Evolutionary conservation across 2,888 invertebrate genomes (phyloP), one percentile per base, ranked within the genome.

Genomic region (Polylopha cassiicola): DNA sequence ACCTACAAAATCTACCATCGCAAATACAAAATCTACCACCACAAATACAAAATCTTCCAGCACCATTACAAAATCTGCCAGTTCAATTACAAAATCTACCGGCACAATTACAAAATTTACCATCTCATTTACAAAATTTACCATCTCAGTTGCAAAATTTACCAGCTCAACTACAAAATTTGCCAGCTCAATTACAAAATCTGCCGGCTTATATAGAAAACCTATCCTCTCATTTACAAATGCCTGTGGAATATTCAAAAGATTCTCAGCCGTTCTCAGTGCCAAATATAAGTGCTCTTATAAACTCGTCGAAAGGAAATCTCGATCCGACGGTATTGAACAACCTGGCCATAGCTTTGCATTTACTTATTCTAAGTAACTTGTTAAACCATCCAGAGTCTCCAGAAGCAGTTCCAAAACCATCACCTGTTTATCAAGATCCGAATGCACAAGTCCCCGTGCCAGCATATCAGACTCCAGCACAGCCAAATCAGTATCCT

Each of bases 311-410:
- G 24, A 13, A 33, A 32, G 29, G 23, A 29, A 33, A 46, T 13
- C 48, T 73, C 11, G 79, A 82, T 32, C 46, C 68, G 0, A 67
- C 64, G 13, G 58, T 80, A 0, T 41, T 82, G 0, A 82, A 81
- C 24, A 82, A 81, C 44, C 50, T 82, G 44, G 82, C 81, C 2
- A 69, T 81, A 20, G 79, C 81, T 0, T 50, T 82, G 28, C 81
- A 81, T 20, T 39, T 82, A 4, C 38, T 82, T 1, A 70, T 81
- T 4, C 58, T 82, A 0, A 79, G 65, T 17, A 81, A 80, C 42
- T 62, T 82, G 7, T 43, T 81, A 4, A 73, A 70, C 16, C 44
- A 59, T 4, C 67, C 73, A 15, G 52, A 65, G 4, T 8, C n/a
- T n/a, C n/a, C 37, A 2, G 13, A 31, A 2, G 5, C 37, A 8